These are phyloP conservation scores for Ophraella communa DNA, from an alignment of 2,888 invertebrate genomes.

Conservation along the genomic window DNA sequence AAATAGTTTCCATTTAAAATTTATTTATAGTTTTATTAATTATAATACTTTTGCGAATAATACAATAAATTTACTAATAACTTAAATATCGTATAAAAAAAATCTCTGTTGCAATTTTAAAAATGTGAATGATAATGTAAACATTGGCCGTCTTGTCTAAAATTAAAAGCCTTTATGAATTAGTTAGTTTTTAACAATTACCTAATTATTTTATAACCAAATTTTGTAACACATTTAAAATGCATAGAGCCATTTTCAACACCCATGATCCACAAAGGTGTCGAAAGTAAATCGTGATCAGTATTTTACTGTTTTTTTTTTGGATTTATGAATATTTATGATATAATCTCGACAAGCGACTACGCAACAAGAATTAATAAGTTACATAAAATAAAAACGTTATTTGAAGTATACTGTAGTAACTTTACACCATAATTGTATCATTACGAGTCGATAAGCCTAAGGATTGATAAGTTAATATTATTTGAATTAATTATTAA, in stretches of 20 bases:
- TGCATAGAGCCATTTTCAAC: background rate
- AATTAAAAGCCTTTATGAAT: background rate
- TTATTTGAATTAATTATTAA: background rate
- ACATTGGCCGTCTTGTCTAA: background rate
- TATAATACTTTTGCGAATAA: too few species aligned
- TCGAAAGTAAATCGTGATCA: background rate
- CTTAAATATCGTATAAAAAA: too few species aligned
- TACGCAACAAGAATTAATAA: background rate
- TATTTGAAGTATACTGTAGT: background rate
- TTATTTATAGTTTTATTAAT: too few species aligned
- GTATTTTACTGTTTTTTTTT: background rate
- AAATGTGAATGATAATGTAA: background rate
- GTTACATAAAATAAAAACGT: background rate
- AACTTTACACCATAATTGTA: background rate
- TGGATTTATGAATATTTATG: background rate
- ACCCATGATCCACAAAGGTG: background rate
- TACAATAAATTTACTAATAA: too few species aligned
- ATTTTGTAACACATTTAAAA: background rate
- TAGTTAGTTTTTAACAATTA: background rate
- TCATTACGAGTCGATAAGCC: background rate
- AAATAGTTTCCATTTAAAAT: too few species aligned
- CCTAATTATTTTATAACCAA: background rate
- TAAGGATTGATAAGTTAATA: background rate
- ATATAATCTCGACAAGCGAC: background rate
- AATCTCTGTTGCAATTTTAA: too few species aligned